phyloP scores from a whole-genome alignment of 1,140 invertebrate genomes.

The Procambarus clarkii region DNA sequence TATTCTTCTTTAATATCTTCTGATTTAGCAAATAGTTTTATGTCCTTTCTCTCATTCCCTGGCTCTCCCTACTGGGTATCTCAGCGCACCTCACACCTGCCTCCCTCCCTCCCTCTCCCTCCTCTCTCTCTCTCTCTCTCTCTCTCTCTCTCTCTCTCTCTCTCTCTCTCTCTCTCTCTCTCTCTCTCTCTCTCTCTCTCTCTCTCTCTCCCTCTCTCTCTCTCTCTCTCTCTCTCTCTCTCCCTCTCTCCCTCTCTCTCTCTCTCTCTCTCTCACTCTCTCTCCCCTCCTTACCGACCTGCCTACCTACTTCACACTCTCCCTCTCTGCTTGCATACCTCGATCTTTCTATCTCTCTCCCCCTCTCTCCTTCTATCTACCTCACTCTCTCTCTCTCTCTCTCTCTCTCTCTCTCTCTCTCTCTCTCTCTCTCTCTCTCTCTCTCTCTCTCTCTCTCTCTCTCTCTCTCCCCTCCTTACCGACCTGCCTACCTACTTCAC shows the following conservation, averaged over 20 bases:
- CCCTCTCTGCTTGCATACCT: background rate
- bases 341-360: too few species aligned
- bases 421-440: slow-evolving; percentile 19
- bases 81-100: too few species aligned
- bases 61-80: background rate
- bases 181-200: background rate
- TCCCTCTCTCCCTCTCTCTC: background rate
- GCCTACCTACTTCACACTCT: background rate
- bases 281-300: background rate
- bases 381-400: background rate
- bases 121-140: slow-evolving; percentile 2
- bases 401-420: background rate
- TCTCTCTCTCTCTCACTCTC: background rate
- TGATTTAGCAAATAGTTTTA: too few species aligned
- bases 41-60: background rate
- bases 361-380: background rate
- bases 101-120: background rate
- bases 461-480: background rate
- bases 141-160: background rate
- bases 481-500: too few species aligned
- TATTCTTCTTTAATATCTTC: too few species aligned
- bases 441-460: background rate
- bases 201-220: background rate
- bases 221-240: background rate
- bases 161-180: too few species aligned